Evolutionary conservation across 2,797 vertebrate genomes (phyloP).

Genomic region (Alectoris magna): DNA sequence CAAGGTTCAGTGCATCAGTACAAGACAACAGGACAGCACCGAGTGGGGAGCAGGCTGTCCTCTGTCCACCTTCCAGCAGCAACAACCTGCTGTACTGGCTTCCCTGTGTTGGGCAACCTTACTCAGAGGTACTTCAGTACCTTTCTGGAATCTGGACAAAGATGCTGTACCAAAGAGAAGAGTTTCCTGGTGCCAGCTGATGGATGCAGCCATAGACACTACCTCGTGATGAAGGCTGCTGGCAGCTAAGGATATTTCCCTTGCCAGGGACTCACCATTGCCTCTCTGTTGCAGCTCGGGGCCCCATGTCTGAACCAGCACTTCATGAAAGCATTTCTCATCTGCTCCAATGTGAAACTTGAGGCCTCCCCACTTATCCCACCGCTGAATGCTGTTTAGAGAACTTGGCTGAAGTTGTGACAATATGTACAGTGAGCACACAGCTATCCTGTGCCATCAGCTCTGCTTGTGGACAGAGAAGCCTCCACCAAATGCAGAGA

Average conservation of each 20-base stretch:
- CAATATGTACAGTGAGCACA: background rate
- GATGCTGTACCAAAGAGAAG: background rate
- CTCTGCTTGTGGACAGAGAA: too few species aligned
- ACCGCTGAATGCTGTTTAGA: background rate
- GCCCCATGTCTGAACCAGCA: background rate
- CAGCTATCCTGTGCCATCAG: background rate
- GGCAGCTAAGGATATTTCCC: background rate
- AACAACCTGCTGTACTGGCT: background rate
- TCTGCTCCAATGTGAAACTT: background rate
- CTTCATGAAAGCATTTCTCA: background rate
- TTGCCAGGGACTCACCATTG: background rate
- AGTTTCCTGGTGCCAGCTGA: background rate
- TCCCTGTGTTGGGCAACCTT: background rate
- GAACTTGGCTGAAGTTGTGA: background rate
- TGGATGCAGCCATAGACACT: background rate
- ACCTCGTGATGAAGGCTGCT: background rate
- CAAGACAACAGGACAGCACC: accelerated
- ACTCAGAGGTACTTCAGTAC: background rate
- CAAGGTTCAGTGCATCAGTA: background rate
- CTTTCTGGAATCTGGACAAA: background rate
- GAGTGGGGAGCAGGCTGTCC: background rate
- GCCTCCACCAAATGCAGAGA: background rate
- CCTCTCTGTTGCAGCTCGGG: background rate
- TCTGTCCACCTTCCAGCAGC: background rate
- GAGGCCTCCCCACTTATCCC: background rate